These are phyloP conservation scores for Acrossocheilus wenchowensis DNA, from an alignment of 2,797 vertebrate species.

Conservation along the genomic window DNA sequence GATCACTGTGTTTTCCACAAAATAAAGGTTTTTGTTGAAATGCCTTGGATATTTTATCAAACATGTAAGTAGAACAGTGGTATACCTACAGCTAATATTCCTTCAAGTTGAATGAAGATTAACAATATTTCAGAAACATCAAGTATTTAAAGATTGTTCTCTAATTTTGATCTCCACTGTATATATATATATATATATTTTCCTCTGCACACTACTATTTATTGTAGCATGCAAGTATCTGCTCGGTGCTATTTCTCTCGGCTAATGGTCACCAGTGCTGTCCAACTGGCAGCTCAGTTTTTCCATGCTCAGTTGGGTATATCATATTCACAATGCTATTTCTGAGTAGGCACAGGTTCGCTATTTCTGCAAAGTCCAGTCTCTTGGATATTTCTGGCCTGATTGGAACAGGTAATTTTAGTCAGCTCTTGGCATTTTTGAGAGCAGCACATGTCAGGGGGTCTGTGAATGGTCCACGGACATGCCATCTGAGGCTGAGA, in stretches of 20 bases:
- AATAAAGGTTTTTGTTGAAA: too few relatives aligned
- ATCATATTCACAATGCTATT: not conserved
- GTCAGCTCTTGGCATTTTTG: constrained; percentile 1
- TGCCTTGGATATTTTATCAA: too few relatives aligned
- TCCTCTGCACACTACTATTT: not conserved
- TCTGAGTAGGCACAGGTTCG: not conserved
- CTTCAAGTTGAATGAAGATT: too few relatives aligned
- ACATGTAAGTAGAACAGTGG: too few relatives aligned
- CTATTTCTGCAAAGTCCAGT: constrained; percentile 4
- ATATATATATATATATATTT: too few relatives aligned
- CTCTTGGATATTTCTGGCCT: constrained; percentile 6
- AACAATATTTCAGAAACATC: too few relatives aligned
- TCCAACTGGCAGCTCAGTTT: constrained; percentile 5
- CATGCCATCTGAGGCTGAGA: constrained; percentile 8
- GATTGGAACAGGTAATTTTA: constrained; percentile 24
- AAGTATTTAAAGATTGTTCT: too few relatives aligned
- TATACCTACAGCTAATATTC: too few relatives aligned
- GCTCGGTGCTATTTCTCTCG: not conserved
- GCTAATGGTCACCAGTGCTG: not conserved
- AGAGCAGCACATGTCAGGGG: not conserved
- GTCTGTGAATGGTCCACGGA: not conserved
- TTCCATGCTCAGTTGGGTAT: not conserved
- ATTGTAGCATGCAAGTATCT: not conserved
- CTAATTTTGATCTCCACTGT: not conserved
- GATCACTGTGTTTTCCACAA: too few relatives aligned